These are phyloP conservation scores for Manacus vitellinus DNA, from an alignment of 2,113 vertebrate genomes.

Conservation along the genomic window DNA sequence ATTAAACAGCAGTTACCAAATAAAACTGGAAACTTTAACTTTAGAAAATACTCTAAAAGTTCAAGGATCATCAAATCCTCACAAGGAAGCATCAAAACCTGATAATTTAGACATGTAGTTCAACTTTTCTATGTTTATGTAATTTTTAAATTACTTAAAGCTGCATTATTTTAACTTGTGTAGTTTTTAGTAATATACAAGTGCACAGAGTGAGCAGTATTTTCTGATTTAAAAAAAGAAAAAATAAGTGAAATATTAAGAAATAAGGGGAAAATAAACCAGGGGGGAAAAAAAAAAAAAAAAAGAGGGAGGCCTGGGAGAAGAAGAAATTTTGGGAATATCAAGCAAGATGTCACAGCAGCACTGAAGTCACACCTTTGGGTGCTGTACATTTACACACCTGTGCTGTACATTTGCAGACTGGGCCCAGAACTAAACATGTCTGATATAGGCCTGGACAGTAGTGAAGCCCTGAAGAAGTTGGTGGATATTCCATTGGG, in stretches of 20 bases:
- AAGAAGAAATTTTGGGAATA: not conserved
- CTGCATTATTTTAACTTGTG: not conserved
- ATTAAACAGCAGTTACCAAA: not conserved
- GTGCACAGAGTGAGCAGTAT: not conserved
- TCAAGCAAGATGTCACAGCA: not conserved
- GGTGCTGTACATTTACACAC: too few species aligned
- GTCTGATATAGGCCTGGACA: fast-evolving
- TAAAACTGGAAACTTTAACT: not conserved
- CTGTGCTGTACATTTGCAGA: not conserved
- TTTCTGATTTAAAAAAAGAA: not conserved
- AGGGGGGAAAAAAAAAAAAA: too few species aligned
- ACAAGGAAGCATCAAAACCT: not conserved
- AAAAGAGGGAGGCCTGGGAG: not conserved
- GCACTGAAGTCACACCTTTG: fast-evolving
- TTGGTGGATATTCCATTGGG: not conserved
- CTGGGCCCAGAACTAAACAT: not conserved
- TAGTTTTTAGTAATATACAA: not conserved
- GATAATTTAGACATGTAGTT: not conserved
- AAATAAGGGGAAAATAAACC: not conserved
- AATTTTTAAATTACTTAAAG: not conserved
- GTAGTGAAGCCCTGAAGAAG: not conserved
- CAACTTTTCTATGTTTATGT: not conserved
- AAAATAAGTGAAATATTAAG: not conserved
- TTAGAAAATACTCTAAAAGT: not conserved
- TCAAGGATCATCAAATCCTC: not conserved